phyloP scores from a whole-genome alignment of 2,797 vertebrate genomes.

The Mormyrus proboscirostris region DNA sequence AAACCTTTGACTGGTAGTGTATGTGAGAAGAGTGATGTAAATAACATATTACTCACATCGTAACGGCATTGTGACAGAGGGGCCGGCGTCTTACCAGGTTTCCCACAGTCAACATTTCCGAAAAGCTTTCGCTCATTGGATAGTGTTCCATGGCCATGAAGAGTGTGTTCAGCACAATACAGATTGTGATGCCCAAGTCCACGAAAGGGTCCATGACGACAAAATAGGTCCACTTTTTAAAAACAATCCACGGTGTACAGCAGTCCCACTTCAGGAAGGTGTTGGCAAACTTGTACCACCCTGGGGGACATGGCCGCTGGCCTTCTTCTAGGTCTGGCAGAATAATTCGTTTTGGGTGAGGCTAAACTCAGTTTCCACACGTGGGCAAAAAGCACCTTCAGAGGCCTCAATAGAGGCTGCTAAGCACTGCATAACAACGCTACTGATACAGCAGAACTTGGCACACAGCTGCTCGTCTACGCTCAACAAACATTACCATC shows the following conservation, averaged over 20 bases:
- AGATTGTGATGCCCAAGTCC: slow-evolving; percentile 90
- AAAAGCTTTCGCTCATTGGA: slow-evolving; percentile 77
- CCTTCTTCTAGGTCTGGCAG: slow-evolving; percentile 75
- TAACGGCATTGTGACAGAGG: not conserved
- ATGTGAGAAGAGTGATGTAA: not conserved
- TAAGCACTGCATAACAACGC: not conserved
- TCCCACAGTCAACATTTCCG: slow-evolving; percentile 66
- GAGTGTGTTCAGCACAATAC: slow-evolving; percentile 88
- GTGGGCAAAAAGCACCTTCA: not conserved
- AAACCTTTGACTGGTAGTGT: not conserved
- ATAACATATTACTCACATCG: not conserved
- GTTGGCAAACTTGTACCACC: slow-evolving; percentile 81
- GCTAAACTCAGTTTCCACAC: not conserved
- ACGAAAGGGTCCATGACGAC: slow-evolving; percentile 93
- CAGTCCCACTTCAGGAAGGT: slow-evolving; percentile 84
- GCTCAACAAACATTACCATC: not conserved
- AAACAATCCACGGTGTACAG: slow-evolving; percentile 66
- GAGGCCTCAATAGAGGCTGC: not conserved
- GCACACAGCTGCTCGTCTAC: not conserved
- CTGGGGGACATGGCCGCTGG: slow-evolving; percentile 75
- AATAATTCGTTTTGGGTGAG: not conserved
- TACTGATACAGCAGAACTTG: not conserved
- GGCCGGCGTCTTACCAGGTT: slow-evolving; percentile 70
- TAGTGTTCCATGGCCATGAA: slow-evolving; percentile 99
- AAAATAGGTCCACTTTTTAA: slow-evolving; percentile 65